Conservation (phyloP, 1,140 invertebrate genomes). For the Phenacoccus solenopsis region DNA sequence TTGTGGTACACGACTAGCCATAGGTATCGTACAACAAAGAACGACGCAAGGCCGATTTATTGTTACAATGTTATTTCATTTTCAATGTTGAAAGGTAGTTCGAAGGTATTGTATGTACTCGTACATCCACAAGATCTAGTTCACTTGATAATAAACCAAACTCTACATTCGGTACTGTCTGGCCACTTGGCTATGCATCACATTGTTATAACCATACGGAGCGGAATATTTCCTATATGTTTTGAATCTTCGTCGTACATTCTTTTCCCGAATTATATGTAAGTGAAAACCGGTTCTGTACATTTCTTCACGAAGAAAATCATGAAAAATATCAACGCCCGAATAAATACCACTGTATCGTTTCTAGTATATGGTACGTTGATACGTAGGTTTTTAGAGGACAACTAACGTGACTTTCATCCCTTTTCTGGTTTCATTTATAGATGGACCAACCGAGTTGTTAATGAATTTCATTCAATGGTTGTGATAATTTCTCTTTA, state of each 20-base stretch:
- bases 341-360: too few species aligned
- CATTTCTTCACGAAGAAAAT: too few species aligned
- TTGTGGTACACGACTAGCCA: background rate
- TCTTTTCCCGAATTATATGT: slow-evolving; percentile 2
- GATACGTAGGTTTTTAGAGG: too few species aligned
- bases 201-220: background rate
- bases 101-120: background rate
- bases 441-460: too few species aligned
- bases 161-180: background rate
- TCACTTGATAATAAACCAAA: background rate
- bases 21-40: background rate
- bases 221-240: background rate
- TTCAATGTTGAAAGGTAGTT: background rate
- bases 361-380: too few species aligned
- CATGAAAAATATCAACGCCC: too few species aligned
- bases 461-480: too few species aligned
- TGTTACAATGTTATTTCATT: background rate
- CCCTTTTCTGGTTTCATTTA: too few species aligned
- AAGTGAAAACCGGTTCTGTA: background rate
- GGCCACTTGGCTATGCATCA: background rate
- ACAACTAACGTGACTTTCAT: too few species aligned
- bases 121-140: background rate
- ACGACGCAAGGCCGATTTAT: background rate
- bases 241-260: background rate
- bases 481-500: too few species aligned